Base-by-base conservation (phyloP, 2,113 vertebrate species). In the Calyptommatus sinebrachiatus region DNA sequence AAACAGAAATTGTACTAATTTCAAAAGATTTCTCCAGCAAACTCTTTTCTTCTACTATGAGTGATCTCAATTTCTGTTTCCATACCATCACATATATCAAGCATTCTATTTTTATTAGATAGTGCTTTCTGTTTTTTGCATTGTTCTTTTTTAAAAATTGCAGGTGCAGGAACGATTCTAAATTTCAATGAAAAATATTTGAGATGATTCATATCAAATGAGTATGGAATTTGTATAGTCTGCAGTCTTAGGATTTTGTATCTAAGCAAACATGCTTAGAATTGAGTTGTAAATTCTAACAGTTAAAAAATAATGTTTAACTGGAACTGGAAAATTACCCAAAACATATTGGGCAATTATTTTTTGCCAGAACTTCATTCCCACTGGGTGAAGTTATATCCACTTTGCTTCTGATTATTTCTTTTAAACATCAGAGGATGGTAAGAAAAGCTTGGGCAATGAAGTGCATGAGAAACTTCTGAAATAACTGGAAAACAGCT, bases 331-430 rank as follows among this genome's bases (percentile, higher is more conserved):
- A 31, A 57, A 66, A 12, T 12, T 4, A 66, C 12, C 53, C n/a
- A 66, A 66, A 66, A n/a, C n/a, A 66, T 7, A 11, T 0, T 3
- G 35, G 8, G 35, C 18, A 22, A 35, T 35, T 35, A 2, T 8
- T 73, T 26, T 53, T 8, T 29, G 29, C 35, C 0, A 46, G 7
- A 63, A 1, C n/a, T 28, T 57, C 46, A 1, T 31, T 7, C 0
- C 0, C 0, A 69, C 28, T 6, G 45, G 63, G n/a, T 18, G 8
- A 29, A 10, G 1, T 0, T 0, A 74, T 65, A 79, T 69, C 41
- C 77, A n/a, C 57, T 18, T 63, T 2, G 14, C 0, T 5, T 76
- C 12, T 0, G 5, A 73, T 48, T 0, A 6, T 53, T 71, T 83
- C 35, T 61, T 5, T 66, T 45, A 8, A 1, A 16, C 57, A 62